Evolutionary conservation across 2,888 invertebrate species (phyloP), one percentile per base, ranked within the genome.

Genomic region (Galerucella calmariensis): DNA sequence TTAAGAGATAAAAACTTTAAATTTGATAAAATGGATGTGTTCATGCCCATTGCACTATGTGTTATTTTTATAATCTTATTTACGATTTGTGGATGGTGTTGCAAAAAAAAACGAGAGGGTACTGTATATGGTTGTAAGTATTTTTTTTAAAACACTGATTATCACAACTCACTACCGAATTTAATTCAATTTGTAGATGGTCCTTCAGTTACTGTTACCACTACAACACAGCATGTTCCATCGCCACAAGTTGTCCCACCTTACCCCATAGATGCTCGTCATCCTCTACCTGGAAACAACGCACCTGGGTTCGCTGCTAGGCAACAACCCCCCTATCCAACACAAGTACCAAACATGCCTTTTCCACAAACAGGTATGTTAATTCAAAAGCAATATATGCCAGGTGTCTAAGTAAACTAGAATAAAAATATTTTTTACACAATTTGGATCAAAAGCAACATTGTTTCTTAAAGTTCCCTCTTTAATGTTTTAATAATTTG

Each of bases 21-120:
- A 35, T 35, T 35, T 35, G 35, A 5, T 24, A 69, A 61, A 75
- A 83, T 84, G 83, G 84, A 83, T 79, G 77, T 83, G 35, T 78
- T 82, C 41, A 78, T 81, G 72, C 79, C 81, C 20, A 78, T 84
- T 58, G 72, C 81, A 41, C 70, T 83, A 46, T 79, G 79, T 73
- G 78, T 83, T 67, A 78, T 84, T 75, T 79, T 83, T 75, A 81
- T 83, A 24, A 81, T 84, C 66, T 72, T 83, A 73, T 82, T 83
- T 77, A 81, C 82, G 2, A 77, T 84, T 63, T 84, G 84, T 75
- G 84, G 83, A 56, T 84, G 83, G 81, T 83, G 83, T 69, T 84
- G 84, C 74, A 83, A 81, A 75, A 78, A 80, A 69, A 83, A 83
- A 78, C 82, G 82, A 67, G 82, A 83, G 67, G 83, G 84, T 8